phyloP scores from a whole-genome alignment of 2,113 vertebrate species.

The Lota lota region DNA sequence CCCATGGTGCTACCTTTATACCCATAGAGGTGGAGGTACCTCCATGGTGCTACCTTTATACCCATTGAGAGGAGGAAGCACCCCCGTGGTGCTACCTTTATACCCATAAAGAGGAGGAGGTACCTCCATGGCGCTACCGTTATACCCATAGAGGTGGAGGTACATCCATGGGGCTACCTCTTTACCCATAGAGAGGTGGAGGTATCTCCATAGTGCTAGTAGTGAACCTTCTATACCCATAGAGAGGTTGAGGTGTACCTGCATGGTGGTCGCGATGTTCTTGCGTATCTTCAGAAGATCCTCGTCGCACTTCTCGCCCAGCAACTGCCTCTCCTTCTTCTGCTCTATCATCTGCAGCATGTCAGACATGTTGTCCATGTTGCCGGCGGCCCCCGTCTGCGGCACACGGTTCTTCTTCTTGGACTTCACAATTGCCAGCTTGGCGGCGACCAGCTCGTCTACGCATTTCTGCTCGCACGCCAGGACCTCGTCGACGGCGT shows the following conservation, averaged over 20 bases:
- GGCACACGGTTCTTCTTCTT: not conserved
- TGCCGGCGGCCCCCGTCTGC: conserved; percentile 59
- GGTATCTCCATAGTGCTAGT: too few species aligned
- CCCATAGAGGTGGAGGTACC: not conserved
- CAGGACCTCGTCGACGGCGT: conserved; percentile 58
- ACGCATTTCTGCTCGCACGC: conserved; percentile 67
- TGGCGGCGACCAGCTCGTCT: conserved; percentile 25
- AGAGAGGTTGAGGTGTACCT: conserved; percentile 28
- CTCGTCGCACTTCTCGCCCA: conserved; percentile 59
- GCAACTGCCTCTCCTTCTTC: conserved; percentile 71
- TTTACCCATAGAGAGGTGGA: not conserved
- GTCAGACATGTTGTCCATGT: conserved; percentile 60
- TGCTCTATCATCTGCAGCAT: conserved; percentile 76
- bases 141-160: not conserved
- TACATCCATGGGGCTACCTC: not conserved
- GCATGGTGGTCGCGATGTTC: conserved; percentile 66
- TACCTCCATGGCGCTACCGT: conserved; percentile 46
- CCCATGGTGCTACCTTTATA: not conserved
- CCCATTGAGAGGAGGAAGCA: too few species aligned
- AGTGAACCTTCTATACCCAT: not conserved
- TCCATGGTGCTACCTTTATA: not conserved
- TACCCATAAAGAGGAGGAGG: not conserved
- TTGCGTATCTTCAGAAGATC: conserved; percentile 69
- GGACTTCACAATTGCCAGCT: not conserved
- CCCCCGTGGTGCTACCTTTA: too few species aligned